Evolutionary conservation across 2,888 invertebrate genomes (phyloP).

Genomic region (Xestia c-nigrum): DNA sequence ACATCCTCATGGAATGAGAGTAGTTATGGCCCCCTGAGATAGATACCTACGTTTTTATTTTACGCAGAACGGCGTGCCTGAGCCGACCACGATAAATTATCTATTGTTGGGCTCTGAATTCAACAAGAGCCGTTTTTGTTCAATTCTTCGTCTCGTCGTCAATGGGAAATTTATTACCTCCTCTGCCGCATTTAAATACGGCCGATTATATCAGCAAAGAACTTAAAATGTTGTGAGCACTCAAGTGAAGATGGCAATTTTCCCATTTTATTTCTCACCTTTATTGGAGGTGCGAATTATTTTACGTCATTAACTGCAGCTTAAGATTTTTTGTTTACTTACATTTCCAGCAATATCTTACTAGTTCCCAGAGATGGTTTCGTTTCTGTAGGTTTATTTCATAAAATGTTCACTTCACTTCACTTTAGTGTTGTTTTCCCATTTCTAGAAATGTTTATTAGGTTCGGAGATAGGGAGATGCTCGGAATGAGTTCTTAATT

Average conservation of each 20-base stretch:
- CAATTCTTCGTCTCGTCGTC: conserved; percentile 89
- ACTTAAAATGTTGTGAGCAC: conserved; percentile 83
- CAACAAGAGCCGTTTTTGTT: conserved; percentile 89
- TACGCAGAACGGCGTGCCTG: conserved; percentile 77
- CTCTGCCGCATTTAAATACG: conserved; percentile 88
- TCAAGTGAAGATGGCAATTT: conserved; percentile 82
- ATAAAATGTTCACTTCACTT: conserved; percentile 52
- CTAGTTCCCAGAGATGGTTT: conserved; percentile 10
- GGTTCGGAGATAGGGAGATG: conserved; percentile 41
- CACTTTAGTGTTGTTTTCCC: conserved; percentile 48
- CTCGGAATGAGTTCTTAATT: conserved; percentile 62
- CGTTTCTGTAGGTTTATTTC: conserved; percentile 27
- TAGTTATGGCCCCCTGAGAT: conserved; percentile 68
- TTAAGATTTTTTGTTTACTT: conserved; percentile 24
- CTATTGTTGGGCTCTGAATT: conserved; percentile 87
- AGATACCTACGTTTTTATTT: conserved; percentile 80
- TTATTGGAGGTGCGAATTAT: conserved; percentile 71
- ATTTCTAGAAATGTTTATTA: conserved; percentile 57
- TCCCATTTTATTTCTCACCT: conserved; percentile 76
- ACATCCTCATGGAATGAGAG: conserved; percentile 58
- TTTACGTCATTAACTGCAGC: conserved; percentile 66
- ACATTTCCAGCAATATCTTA: conserved; percentile 12
- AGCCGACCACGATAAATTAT: conserved; percentile 88
- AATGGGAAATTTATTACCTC: conserved; percentile 89
- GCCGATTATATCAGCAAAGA: conserved; percentile 83